phyloP scores from a whole-genome alignment of 2,888 invertebrate genomes.

The Cyclophora albipunctata region DNA sequence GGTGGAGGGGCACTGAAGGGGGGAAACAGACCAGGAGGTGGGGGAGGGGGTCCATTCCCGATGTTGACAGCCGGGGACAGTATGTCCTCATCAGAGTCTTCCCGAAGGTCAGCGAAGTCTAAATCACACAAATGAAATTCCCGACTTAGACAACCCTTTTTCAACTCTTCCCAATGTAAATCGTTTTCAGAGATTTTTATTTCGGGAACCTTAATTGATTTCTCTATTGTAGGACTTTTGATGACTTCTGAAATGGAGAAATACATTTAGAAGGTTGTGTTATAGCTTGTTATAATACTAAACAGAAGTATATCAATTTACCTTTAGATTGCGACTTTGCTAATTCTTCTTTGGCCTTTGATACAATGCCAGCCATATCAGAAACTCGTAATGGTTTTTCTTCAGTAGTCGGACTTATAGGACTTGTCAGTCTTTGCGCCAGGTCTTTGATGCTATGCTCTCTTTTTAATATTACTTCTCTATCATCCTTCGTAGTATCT shows the following conservation, averaged over 20 bases:
- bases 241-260: constrained; percentile 73
- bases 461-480: constrained; percentile 82
- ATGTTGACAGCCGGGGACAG: constrained; percentile 79
- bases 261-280: too few relatives aligned
- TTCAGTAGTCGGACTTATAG: constrained; percentile 73
- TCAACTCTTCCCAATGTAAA: constrained; percentile 94
- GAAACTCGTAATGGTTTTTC: constrained; percentile 81
- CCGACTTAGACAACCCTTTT: constrained; percentile 81
- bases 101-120: constrained; percentile 95
- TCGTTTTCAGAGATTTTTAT: constrained; percentile 94
- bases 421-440: constrained; percentile 87
- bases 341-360: constrained; percentile 94
- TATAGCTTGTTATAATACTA: too few relatives aligned
- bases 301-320: constrained; percentile 18
- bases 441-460: constrained; percentile 93
- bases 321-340: constrained; percentile 90
- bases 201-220: constrained; percentile 78
- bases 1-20: constrained; percentile 62
- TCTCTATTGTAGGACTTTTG: constrained; percentile 82
- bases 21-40: constrained; percentile 81
- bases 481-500: constrained; percentile 69
- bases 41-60: constrained; percentile 85
- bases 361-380: constrained; percentile 92
- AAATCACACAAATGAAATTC: constrained; percentile 92
- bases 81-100: constrained; percentile 90